Conservation (phyloP, 2,113 vertebrate genomes). For the Rhinopomastus cyanomelas region DNA sequence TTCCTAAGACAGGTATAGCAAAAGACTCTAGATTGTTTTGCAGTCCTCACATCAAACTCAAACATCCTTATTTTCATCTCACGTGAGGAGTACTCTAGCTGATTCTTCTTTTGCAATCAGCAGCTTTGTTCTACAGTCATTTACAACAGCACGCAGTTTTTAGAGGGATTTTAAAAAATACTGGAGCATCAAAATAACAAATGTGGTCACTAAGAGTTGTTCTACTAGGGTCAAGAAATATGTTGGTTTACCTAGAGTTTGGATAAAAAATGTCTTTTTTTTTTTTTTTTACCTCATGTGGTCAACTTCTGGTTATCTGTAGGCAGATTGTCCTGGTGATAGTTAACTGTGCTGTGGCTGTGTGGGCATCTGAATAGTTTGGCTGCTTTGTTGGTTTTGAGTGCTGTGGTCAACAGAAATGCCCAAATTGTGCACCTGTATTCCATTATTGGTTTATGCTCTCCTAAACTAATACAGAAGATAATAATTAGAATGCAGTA, state of each 20-base stretch:
- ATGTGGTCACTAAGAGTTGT: background rate
- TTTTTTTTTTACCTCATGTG: background rate
- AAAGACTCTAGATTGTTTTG: background rate
- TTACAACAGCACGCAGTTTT: background rate
- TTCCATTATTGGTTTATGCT: background rate
- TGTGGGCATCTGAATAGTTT: background rate
- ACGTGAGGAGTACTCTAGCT: background rate
- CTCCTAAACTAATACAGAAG: background rate
- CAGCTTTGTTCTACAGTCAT: background rate
- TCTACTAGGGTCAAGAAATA: background rate
- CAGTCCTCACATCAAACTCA: background rate
- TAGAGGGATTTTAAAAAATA: background rate
- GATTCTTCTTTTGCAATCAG: background rate
- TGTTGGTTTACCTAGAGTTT: background rate
- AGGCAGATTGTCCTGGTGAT: background rate
- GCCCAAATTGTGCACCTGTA: background rate
- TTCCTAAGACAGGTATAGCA: background rate
- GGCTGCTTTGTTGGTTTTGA: background rate
- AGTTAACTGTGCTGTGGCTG: background rate
- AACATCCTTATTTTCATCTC: background rate
- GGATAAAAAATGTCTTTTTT: background rate
- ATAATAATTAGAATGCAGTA: background rate
- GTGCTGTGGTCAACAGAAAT: accelerated
- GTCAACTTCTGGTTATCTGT: background rate
- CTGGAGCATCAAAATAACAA: background rate